phyloP scores from a whole-genome alignment of 2,888 invertebrate species.

The Drosophila koepferae region DNA sequence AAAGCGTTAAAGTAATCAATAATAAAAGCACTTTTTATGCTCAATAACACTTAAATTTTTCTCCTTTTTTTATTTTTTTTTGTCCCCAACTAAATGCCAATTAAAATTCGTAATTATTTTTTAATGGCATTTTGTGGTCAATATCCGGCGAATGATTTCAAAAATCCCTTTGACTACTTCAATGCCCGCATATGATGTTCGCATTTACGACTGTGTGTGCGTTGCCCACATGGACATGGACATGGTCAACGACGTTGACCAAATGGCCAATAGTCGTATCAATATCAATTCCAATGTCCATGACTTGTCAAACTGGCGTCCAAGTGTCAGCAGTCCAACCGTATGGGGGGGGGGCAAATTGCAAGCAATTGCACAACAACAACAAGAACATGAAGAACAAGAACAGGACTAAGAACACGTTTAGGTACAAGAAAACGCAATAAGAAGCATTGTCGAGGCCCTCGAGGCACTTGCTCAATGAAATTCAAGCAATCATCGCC shows the following conservation, averaged over 20 bases:
- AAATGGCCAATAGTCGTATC: slow-evolving; percentile 62
- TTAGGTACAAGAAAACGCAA: slow-evolving; percentile 59
- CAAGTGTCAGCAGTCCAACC: slow-evolving; percentile 57
- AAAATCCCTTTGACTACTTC: slow-evolving; percentile 40
- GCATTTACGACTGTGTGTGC: slow-evolving; percentile 32
- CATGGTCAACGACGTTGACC: slow-evolving; percentile 28
- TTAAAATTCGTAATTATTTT: slow-evolving; percentile 80
- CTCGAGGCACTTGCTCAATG: slow-evolving; percentile 47
- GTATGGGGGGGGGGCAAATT: slow-evolving; percentile 46
- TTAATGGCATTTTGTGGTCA: slow-evolving; percentile 80
- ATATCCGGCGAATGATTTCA: slow-evolving; percentile 67
- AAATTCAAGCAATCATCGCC: slow-evolving; percentile 74
- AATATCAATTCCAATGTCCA: slow-evolving; percentile 63
- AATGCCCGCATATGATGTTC: slow-evolving; percentile 27
- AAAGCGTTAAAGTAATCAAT: slow-evolving; percentile 64
- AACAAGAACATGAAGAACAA: slow-evolving; percentile 4
- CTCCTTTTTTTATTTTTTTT: slow-evolving; percentile 61
- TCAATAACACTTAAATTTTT: slow-evolving; percentile 65
- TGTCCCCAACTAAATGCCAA: slow-evolving; percentile 70
- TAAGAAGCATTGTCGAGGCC: slow-evolving; percentile 40
- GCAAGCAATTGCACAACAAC: slow-evolving; percentile 73
- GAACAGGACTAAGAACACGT: slow-evolving; percentile 20
- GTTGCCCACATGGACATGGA: not conserved
- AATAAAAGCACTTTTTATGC: slow-evolving; percentile 60
- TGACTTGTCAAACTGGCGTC: slow-evolving; percentile 74